A percentile compares a stretch with the other conserved stretches of the same genome.
phyloP scores from a whole-genome alignment of 2,888 invertebrate species.

The Oscheius myriophilus region DNA sequence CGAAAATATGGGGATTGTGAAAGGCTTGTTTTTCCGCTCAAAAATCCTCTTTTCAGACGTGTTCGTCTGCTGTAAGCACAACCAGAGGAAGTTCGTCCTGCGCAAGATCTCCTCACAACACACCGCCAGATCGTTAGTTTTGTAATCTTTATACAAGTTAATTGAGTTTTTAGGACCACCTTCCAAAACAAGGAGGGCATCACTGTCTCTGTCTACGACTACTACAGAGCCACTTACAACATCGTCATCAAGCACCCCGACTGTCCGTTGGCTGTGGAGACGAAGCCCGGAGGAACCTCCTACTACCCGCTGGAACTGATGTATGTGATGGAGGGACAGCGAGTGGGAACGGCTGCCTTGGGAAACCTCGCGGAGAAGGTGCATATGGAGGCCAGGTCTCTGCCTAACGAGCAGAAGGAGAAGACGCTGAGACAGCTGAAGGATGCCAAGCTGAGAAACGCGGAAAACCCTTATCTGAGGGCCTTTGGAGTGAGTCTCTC shows the following conservation, averaged over 20 bases:
- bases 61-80: background rate
- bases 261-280: conserved; percentile 34
- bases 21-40: too few relatives aligned
- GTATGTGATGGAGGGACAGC: conserved; percentile 35
- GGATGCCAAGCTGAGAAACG: background rate
- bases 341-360: conserved; percentile 22
- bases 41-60: background rate
- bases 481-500: conserved; percentile 31
- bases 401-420: conserved; percentile 13
- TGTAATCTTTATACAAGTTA: background rate
- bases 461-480: conserved; percentile 29
- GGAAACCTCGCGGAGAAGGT: conserved; percentile 8
- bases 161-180: background rate
- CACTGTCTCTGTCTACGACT: conserved; percentile 33
- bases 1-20: too few relatives aligned
- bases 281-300: background rate
- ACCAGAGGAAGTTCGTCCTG: background rate
- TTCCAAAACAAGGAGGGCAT: background rate
- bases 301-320: conserved; percentile 42
- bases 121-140: conserved; percentile 1
- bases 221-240: conserved; percentile 33
- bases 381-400: background rate
- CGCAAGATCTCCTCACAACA: background rate
- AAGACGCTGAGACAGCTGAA: background rate
- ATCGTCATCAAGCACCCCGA: conserved; percentile 31